Evolutionary conservation across 2,113 vertebrate species (phyloP).

Genomic region (Fulica atra): DNA sequence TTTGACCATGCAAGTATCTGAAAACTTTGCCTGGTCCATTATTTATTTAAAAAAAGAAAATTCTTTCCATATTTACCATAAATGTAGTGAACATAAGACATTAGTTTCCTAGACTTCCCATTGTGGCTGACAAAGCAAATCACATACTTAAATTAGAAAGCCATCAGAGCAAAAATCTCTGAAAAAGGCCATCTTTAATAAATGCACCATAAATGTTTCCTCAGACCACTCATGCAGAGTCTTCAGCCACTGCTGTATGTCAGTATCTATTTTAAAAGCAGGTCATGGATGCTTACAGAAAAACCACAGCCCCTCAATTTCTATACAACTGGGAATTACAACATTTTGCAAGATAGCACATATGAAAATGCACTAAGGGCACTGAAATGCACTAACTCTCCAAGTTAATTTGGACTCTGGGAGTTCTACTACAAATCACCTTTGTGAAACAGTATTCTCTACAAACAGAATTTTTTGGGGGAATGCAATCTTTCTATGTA

Average conservation of each 20-base stretch:
- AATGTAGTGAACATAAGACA: not conserved
- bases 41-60: not conserved
- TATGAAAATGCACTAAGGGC: conserved; percentile 13
- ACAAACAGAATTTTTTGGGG: not conserved
- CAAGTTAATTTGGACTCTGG: not conserved
- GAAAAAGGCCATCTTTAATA: conserved; percentile 4
- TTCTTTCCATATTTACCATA: not conserved
- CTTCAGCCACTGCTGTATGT: not conserved
- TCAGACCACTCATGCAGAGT: not conserved
- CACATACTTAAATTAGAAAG: not conserved
- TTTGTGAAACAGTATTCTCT: not conserved
- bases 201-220: not conserved
- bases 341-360: conserved; percentile 47
- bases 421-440: not conserved
- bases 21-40: not conserved
- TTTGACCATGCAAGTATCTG: not conserved
- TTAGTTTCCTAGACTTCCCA: not conserved
- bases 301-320: conserved; percentile 4
- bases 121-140: conserved; percentile 53
- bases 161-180: not conserved
- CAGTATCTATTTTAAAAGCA: not conserved
- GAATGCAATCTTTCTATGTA: accelerated
- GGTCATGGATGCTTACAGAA: conserved; percentile 24
- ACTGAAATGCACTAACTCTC: not conserved
- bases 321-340: conserved; percentile 15